Base-by-base conservation (phyloP, 2,888 invertebrate species). In the Pecten maximus region DNA sequence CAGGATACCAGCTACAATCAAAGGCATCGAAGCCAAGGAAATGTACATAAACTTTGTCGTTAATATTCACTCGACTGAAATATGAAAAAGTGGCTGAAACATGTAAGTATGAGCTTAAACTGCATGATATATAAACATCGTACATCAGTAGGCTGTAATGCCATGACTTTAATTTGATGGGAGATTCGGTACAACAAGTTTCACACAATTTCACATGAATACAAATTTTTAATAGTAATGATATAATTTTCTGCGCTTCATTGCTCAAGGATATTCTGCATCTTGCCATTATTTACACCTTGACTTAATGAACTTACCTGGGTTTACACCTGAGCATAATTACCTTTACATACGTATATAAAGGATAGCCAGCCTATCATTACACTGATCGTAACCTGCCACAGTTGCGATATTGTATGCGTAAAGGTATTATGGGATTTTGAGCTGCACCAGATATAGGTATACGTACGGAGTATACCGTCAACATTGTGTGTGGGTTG, bases 191-290 rank as follows among this genome's bases (percentile, higher is more conserved):
- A 10, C 10, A 74, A 74, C 2, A 35, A 28, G 2, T 74, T 74
- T 74, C 74, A 74, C 74, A 74, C 74, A 74, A 74, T 74, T 74
- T 74, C 74, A 74, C 74, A 6, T 74, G 74, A 74, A 74, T 74
- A 74, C 74, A 74, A 74, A 74, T 74, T 74, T 74, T 74, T 28
- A 74, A 74, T 23, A 2, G 28, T 35, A 74, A 74, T 74, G 74
- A 74, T 74, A 35, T 74, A 74, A 74, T 74, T 74, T 74, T 74
- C 74, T 35, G 35, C 3, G 35, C 74, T 74, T 8, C 35, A 15
- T 74, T 35, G 35, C 74, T 35, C 35, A 28, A 74, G 35, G 74
- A 12, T 35, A 12, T 74, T 28, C 35, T 35, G 35, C 35, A 28
- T 10, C 74, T 35, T 28, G 15, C 28, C 10, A 35, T 28, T 74